Evolutionary conservation across 2,797 vertebrate species (phyloP).

Genomic region (Rhinatrema bivittatum): DNA sequence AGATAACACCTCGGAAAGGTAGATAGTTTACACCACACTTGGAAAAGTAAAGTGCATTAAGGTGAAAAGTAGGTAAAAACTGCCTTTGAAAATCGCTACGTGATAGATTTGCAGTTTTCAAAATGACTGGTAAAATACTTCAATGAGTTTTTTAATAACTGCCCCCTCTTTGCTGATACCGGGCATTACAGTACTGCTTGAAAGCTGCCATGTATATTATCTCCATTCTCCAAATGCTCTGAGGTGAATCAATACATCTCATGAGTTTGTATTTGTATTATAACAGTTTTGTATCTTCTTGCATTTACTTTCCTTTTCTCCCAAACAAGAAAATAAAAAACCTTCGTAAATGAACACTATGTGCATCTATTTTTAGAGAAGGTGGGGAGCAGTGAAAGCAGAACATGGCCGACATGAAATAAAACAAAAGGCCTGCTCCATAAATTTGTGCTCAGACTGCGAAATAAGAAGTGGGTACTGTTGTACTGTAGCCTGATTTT

Average conservation of each 20-base stretch:
- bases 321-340: conserved; percentile 20
- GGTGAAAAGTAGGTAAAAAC: conserved; percentile 32
- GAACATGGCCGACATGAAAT: conserved; percentile 29
- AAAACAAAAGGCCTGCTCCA: conserved; percentile 15
- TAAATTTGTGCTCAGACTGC: neutral
- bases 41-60: too few species aligned
- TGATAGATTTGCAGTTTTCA: conserved; percentile 41
- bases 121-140: conserved; percentile 55
- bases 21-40: too few species aligned
- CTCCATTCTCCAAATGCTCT: conserved; percentile 38
- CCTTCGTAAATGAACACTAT: too few species aligned
- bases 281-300: conserved; percentile 30
- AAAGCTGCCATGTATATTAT: conserved; percentile 41
- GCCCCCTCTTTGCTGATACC: conserved; percentile 46
- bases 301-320: conserved; percentile 29
- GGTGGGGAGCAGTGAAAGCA: too few species aligned
- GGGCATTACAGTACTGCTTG: conserved; percentile 24
- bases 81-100: conserved; percentile 30
- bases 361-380: too few species aligned
- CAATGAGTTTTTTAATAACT: conserved; percentile 53
- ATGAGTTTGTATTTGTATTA: conserved; percentile 35
- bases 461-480: neutral
- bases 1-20: too few species aligned
- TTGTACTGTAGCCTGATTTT: conserved; percentile 1
- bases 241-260: conserved; percentile 47